Evolutionary conservation across 2,113 vertebrate species (phyloP).

Genomic region (Ifrita kowaldi): DNA sequence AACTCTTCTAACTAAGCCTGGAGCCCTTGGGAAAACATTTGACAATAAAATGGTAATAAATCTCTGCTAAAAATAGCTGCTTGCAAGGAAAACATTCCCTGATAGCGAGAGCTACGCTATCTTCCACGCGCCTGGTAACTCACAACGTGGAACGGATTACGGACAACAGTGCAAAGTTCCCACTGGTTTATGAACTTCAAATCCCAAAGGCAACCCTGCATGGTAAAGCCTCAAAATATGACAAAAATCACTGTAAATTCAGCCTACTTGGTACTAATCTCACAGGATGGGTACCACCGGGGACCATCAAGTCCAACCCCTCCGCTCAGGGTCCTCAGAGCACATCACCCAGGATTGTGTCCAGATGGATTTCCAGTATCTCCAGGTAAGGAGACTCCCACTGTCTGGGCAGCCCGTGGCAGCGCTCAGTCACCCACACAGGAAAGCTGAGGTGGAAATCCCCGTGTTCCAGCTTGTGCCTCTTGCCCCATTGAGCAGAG

Average conservation of each 20-base stretch:
- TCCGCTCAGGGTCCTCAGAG: not conserved
- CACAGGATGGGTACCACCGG: not conserved
- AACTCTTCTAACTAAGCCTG: not conserved
- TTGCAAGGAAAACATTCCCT: not conserved
- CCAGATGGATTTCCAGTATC: not conserved
- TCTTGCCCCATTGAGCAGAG: rapidly evolving
- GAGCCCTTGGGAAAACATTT: not conserved
- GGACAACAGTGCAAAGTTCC: not conserved
- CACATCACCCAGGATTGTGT: not conserved
- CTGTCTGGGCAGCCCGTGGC: not conserved
- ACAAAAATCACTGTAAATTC: rapidly evolving
- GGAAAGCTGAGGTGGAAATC: not conserved
- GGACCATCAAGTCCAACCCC: not conserved
- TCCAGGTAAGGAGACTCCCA: not conserved
- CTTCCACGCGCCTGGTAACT: rapidly evolving
- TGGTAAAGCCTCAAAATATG: not conserved
- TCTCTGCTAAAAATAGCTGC: not conserved
- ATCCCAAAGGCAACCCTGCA: too few species aligned
- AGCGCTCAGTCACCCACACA: not conserved
- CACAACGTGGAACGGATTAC: rapidly evolving
- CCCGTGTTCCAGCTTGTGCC: not conserved
- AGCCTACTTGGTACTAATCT: rapidly evolving
- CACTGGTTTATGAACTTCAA: not conserved
- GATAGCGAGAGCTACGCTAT: rapidly evolving
- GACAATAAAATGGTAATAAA: not conserved